Percentiles rank a stretch among this genome's conserved stretches.
These are phyloP conservation scores for Melospiza melodia DNA, from an alignment of 2,113 vertebrate genomes.

Conservation along the genomic window DNA sequence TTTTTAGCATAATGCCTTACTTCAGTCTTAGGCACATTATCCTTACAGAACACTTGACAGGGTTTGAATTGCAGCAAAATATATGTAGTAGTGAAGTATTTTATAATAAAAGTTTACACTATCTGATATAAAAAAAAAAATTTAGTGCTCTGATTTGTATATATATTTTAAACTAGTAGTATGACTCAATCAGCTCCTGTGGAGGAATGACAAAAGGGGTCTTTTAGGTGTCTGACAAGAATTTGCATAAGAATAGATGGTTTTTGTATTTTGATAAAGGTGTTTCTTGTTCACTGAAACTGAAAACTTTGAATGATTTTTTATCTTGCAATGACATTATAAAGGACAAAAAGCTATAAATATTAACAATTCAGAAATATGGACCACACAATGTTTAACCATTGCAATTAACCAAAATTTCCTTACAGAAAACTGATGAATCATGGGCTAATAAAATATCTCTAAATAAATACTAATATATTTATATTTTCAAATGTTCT, in stretches of 20 bases:
- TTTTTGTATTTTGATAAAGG: constrained; percentile 65
- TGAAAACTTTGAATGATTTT: constrained; percentile 67
- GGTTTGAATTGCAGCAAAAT: constrained; percentile 68
- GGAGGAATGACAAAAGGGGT: constrained; percentile 63
- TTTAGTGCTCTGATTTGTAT: constrained; percentile 46
- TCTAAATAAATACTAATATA: constrained; percentile 8
- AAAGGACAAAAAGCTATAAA: constrained; percentile 67
- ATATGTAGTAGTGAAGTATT: constrained; percentile 58
- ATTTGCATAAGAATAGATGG: constrained; percentile 70
- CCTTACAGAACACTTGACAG: constrained; percentile 36
- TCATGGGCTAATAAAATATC: constrained; percentile 33
- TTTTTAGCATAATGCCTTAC: constrained; percentile 27
- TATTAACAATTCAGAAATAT: constrained; percentile 23
- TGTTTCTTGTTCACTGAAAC: constrained; percentile 63
- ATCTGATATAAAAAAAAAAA: constrained; percentile 56
- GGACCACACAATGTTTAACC: constrained; percentile 47
- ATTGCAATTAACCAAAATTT: constrained; percentile 64
- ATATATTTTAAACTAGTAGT: constrained; percentile 55
- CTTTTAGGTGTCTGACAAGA: constrained; percentile 65
- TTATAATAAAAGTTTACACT: constrained; percentile 72
- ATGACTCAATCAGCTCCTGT: constrained; percentile 67
- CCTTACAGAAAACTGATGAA: constrained; percentile 52
- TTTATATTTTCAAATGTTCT: constrained; percentile 25
- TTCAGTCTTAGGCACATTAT: constrained; percentile 44
- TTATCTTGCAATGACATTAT: constrained; percentile 34